phyloP scores from a whole-genome alignment of 1,140 invertebrate species.

The Lycorma delicatula region DNA sequence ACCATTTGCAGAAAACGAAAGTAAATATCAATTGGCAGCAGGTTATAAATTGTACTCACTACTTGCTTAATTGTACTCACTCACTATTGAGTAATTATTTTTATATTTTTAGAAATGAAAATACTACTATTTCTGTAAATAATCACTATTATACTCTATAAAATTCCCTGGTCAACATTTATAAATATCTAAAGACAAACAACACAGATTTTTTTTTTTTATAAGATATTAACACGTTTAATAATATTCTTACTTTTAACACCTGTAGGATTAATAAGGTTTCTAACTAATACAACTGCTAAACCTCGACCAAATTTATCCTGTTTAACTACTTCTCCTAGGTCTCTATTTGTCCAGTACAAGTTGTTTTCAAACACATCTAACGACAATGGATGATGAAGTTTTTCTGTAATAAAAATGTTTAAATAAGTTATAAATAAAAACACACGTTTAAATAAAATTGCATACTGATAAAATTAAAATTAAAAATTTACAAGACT shows the following conservation, averaged over 20 bases:
- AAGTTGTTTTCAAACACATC: conserved; percentile 89
- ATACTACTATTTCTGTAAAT: background rate
- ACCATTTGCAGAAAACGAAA: too few species aligned
- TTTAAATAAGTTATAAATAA: background rate
- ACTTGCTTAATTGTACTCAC: background rate
- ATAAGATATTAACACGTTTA: background rate
- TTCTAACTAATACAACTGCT: conserved; percentile 66
- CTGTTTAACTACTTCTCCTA: conserved; percentile 73
- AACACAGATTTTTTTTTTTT: background rate
- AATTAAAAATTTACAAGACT: background rate
- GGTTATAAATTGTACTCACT: too few species aligned
- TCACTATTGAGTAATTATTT: background rate
- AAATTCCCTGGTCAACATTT: background rate
- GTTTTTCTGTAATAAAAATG: conserved; percentile 40
- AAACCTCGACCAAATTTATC: conserved; percentile 95
- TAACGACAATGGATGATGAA: conserved; percentile 74
- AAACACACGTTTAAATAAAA: background rate
- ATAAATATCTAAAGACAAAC: background rate
- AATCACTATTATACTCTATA: conserved; percentile 3
- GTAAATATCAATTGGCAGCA: too few species aligned
- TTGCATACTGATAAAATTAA: background rate
- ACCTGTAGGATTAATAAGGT: conserved; percentile 74
- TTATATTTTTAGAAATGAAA: background rate
- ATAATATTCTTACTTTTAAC: conserved; percentile 54
- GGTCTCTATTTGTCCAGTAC: conserved; percentile 80